These are phyloP conservation scores for Rhynchotus rufescens DNA, from an alignment of 2,797 vertebrate species.

Conservation along the genomic window DNA sequence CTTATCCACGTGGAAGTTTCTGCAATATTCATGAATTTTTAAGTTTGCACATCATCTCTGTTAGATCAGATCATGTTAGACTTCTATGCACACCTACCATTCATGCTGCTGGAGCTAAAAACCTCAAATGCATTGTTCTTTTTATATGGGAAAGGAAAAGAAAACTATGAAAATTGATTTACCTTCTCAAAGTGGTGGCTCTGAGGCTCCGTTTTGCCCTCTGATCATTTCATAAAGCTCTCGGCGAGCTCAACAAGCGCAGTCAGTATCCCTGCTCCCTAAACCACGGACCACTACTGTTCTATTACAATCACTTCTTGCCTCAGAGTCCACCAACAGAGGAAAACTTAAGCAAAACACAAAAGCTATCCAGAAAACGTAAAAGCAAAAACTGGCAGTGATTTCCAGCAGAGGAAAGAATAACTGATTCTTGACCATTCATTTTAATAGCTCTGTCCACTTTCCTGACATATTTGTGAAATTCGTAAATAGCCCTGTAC, in stretches of 20 bases:
- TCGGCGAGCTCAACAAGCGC: background rate
- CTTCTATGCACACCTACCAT: background rate
- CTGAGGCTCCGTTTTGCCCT: background rate
- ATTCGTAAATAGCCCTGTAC: background rate
- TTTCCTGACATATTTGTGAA: background rate
- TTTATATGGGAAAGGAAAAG: fast-evolving
- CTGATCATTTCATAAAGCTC: background rate
- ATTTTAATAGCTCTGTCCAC: background rate
- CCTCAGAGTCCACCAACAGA: background rate
- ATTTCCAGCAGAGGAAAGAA: background rate
- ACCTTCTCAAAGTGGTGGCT: background rate
- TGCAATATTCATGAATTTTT: background rate
- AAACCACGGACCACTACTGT: background rate
- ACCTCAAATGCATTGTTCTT: background rate
- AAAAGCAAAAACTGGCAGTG: background rate
- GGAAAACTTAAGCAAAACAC: constrained; percentile 26
- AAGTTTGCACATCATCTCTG: background rate
- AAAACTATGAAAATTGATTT: fast-evolving
- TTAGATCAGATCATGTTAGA: background rate
- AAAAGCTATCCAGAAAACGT: background rate
- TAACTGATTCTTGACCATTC: background rate
- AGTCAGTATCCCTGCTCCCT: background rate
- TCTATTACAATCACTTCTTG: background rate
- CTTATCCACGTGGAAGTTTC: background rate
- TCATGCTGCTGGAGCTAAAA: background rate